A percentile compares a stretch with the other conserved stretches of the same genome.
phyloP scores from a whole-genome alignment of 2,888 invertebrate species.

The Cheilosia impressa region DNA sequence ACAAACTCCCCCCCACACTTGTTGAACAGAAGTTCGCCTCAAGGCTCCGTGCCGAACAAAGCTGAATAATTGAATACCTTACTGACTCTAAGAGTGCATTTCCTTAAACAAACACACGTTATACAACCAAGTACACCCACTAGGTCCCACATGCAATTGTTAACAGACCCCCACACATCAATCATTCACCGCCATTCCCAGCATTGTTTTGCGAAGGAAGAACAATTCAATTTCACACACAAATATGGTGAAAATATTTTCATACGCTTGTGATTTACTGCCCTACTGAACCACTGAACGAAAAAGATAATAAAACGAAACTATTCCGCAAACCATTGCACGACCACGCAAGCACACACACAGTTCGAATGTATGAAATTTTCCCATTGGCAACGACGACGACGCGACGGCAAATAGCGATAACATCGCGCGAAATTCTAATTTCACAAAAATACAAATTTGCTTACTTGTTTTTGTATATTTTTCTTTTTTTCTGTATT shows the following conservation, averaged over 20 bases:
- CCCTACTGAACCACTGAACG: conserved; percentile 50
- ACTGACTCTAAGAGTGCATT: too few species aligned
- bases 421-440: conserved; percentile 52
- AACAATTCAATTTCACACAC: conserved; percentile 28
- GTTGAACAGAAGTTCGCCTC: too few species aligned
- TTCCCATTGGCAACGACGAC: conserved; percentile 14
- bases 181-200: conserved; percentile 15
- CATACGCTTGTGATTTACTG: conserved; percentile 53
- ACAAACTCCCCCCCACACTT: too few species aligned
- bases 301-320: conserved; percentile 36
- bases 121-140: neutral
- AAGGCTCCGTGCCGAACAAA: too few species aligned
- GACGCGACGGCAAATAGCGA: conserved; percentile 6
- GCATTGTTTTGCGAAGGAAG: conserved; percentile 24
- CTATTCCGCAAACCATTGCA: conserved; percentile 24
- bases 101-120: neutral
- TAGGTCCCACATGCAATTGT: neutral
- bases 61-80: too few species aligned
- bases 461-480: conserved; percentile 6
- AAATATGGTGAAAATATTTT: conserved; percentile 29
- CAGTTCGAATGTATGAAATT: conserved; percentile 1
- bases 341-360: neutral
- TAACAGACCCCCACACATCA: neutral
- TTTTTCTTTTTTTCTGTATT: neutral
- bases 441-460: conserved; percentile 41